A percentile compares a stretch with the other conserved stretches of the same genome.
Conservation (phyloP, 2,797 vertebrate species). For the Myripristis jacobus region DNA sequence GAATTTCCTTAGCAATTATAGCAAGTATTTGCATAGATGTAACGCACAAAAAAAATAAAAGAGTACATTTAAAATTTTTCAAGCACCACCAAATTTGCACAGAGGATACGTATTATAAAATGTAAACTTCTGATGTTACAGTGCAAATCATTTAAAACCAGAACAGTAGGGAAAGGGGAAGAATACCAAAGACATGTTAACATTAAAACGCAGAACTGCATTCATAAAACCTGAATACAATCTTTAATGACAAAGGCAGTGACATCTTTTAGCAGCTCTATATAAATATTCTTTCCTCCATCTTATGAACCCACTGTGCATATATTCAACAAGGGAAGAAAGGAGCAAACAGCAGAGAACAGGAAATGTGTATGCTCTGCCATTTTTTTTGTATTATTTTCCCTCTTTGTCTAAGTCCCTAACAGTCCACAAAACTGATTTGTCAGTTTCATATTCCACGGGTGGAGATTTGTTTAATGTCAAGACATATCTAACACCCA, state of each 20-base stretch:
- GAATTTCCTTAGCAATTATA: conserved; percentile 6
- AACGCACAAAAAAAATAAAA: neutral
- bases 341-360: neutral
- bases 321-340: conserved; percentile 2
- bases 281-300: no score
- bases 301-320: conserved; percentile 14
- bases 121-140: conserved; percentile 59
- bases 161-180: neutral
- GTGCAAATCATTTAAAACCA: conserved; percentile 59
- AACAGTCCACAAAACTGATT: no score
- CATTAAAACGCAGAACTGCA: conserved; percentile 23
- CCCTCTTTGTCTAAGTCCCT: no score
- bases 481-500: neutral
- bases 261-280: conserved; percentile 21
- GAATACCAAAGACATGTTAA: conserved; percentile 14
- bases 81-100: no score
- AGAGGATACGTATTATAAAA: conserved; percentile 37
- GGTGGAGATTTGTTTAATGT: neutral
- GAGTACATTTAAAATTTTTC: no score
- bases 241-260: conserved; percentile 23
- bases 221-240: conserved; percentile 30
- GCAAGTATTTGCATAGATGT: conserved; percentile 40
- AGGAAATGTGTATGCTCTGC: neutral
- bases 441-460: neutral
- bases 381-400: conserved; percentile 1